Conservation (phyloP, 2,113 vertebrate genomes). For the Hiodon alosoides region DNA sequence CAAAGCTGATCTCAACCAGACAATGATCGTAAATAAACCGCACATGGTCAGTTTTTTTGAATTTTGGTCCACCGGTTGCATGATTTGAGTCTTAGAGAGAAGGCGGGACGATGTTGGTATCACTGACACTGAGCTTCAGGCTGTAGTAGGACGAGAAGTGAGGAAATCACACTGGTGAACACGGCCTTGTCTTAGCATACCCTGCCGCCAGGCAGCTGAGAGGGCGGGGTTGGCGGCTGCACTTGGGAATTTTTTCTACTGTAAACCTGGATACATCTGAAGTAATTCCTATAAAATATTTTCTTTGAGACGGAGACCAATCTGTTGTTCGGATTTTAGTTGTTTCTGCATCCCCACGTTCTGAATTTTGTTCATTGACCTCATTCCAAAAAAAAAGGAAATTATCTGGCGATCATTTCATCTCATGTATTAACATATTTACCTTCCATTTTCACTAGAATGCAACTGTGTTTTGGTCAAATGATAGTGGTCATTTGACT, state of each 20-base stretch:
- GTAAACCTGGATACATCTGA: background rate
- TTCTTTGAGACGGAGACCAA: background rate
- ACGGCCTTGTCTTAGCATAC: slow-evolving; percentile 61
- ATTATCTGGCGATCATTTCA: background rate
- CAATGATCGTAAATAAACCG: slow-evolving; percentile 62
- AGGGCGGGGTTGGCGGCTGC: background rate
- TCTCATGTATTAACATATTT: background rate
- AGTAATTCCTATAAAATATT: background rate
- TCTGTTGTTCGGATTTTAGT: background rate
- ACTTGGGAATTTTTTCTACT: background rate
- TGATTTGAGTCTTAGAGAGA: no score
- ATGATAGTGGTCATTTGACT: slow-evolving; percentile 22
- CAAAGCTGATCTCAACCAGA: slow-evolving; percentile 56
- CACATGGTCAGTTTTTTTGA: slow-evolving; percentile 32
- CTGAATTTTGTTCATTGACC: no score
- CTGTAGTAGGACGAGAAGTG: slow-evolving; percentile 19
- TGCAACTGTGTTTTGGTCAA: background rate
- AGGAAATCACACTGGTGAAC: slow-evolving; percentile 45
- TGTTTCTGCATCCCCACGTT: no score
- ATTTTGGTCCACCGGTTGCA: background rate
- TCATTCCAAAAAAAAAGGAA: no score
- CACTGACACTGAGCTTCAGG: background rate
- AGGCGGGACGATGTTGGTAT: no score
- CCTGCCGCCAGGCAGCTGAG: slow-evolving; percentile 29
- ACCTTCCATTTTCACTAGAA: background rate